A percentile compares a stretch with the other conserved stretches of the same genome.
Conservation (phyloP, 2,113 vertebrate species). For the Octodon degus region DNA sequence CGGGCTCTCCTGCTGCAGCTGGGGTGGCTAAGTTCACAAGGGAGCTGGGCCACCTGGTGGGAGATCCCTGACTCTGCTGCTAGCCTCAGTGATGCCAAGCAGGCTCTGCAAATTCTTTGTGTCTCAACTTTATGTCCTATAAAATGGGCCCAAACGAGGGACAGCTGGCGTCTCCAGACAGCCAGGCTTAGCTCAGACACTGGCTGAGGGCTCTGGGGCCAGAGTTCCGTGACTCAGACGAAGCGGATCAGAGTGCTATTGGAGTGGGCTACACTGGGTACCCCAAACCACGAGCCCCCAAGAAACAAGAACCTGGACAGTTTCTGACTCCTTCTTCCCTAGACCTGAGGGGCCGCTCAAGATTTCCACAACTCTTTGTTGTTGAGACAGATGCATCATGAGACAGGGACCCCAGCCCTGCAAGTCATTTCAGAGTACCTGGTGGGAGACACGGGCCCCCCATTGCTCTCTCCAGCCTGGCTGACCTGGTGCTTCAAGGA, state of each 20-base stretch:
- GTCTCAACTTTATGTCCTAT: neutral
- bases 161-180: rapidly evolving
- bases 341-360: too few species aligned
- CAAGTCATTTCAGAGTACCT: neutral
- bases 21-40: neutral
- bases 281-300: too few species aligned
- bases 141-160: neutral
- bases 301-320: neutral
- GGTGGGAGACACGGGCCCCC: neutral
- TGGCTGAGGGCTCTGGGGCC: neutral
- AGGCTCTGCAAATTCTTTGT: neutral
- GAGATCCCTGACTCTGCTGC: neutral
- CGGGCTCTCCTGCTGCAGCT: rapidly evolving
- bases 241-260: neutral
- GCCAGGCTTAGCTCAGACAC: too few species aligned
- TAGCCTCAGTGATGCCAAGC: neutral
- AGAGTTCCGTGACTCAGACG: neutral
- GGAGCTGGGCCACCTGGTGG: neutral
- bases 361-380: neutral
- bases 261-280: neutral
- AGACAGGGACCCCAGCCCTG: neutral
- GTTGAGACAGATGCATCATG: neutral
- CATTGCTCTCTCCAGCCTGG: neutral
- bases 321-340: rapidly evolving
- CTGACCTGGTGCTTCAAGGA: neutral